phyloP scores from a whole-genome alignment of 1,140 invertebrate genomes.

The Platorchestia sp. region DNA sequence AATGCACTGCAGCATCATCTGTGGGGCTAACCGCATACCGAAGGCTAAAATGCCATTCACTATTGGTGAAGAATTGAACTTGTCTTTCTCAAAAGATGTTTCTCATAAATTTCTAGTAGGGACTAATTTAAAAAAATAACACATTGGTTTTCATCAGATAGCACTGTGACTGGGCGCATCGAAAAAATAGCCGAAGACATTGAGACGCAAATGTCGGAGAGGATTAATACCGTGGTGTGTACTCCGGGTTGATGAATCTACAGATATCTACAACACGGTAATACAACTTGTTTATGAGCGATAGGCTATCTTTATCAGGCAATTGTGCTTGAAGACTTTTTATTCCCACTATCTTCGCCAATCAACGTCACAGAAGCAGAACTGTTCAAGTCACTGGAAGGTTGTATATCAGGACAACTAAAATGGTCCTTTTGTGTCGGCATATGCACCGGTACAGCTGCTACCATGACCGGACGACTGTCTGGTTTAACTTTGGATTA shows the following conservation, averaged over 20 bases:
- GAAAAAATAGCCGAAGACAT: conserved; percentile 63
- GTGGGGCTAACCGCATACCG: not conserved
- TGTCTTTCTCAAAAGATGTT: not conserved
- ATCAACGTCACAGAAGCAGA: conserved; percentile 61
- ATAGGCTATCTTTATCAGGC: conserved; percentile 65
- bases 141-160: not conserved
- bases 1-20: conserved; percentile 58
- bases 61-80: conserved; percentile 64
- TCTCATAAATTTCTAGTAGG: not conserved
- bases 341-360: conserved; percentile 58
- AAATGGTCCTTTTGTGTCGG: conserved; percentile 64
- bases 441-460: conserved; percentile 65
- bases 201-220: conserved; percentile 63
- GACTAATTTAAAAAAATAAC: not conserved
- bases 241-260: conserved; percentile 68
- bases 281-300: conserved; percentile 67
- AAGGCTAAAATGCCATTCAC: not conserved
- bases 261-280: conserved; percentile 66
- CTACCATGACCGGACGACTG: not conserved
- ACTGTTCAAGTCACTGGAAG: conserved; percentile 63
- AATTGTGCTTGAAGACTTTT: conserved; percentile 67
- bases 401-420: conserved; percentile 54
- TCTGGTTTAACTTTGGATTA: not conserved
- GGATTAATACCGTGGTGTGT: conserved; percentile 64
- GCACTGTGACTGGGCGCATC: conserved; percentile 64